Evolutionary conservation across 2,797 vertebrate species (phyloP), one percentile per base, ranked within the genome.

Genomic region (Nasua narica): DNA sequence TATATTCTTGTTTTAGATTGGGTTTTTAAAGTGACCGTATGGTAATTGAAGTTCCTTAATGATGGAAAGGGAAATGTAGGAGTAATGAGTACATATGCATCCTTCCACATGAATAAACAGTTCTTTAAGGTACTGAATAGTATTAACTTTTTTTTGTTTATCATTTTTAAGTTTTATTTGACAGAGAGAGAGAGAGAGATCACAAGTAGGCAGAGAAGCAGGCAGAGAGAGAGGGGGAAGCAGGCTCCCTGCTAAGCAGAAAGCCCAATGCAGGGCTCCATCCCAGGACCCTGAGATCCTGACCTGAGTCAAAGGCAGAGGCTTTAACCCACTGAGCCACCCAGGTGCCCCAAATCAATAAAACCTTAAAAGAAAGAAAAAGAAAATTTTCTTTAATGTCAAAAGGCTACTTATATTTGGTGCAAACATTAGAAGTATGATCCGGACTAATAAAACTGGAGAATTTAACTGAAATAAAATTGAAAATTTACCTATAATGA

Each of bases 41-140:
- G 69, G 18, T 83, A 85, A 58, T 92, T 92, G 27, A 95, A 97
- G 40, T 43, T 88, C 40, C 67, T 74, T 94, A 77, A 40, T 25
- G 19, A 94, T 52, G 50, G 50, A 94, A 95, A 91, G 60, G 56
- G 52, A 81, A 87, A 16, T 69, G 54, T 95, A 76, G 27, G 35
- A 70, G 29, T 70, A 91, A 79, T 11, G 16, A 74, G 90, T n/a
- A 56, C 27, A 25, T 62, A 25, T 67, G 29, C 0, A 14, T 70
- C 14, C 88, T 96, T 94, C 25, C 82, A 92, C 9, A 50, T 69
- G 27, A 29, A 87, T 65, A 32, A 94, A n/a, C 10, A 18, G 19
- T 76, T 90, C 43, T 87, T 84, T 27, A 78, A 93, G 40, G 5
- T 58, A 32, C 37, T 91, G 43, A 50, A 85, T 54, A 94, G 19